Percentiles rank a stretch among this genome's conserved stretches.
Conservation (phyloP, 2,888 invertebrate genomes). For the Rhodophaea formosa region DNA sequence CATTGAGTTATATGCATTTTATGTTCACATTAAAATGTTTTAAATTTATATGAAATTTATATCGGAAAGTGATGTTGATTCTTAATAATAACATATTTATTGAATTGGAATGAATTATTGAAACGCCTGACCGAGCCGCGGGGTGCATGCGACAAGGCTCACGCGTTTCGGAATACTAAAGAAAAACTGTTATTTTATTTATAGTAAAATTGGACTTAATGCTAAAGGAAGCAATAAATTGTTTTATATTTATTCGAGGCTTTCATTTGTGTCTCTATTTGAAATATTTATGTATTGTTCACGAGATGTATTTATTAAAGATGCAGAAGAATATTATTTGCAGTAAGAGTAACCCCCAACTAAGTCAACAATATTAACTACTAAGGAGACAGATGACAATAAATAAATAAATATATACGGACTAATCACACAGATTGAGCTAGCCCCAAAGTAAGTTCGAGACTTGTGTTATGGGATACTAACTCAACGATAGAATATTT, state of each 20-base stretch:
- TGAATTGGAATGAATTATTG: slow-evolving; percentile 23
- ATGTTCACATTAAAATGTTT: not conserved
- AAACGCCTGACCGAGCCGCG: slow-evolving; percentile 53
- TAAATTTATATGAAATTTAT: not conserved
- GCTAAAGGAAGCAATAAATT: slow-evolving; percentile 71
- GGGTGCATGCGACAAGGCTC: slow-evolving; percentile 51
- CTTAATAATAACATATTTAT: slow-evolving; percentile 1
- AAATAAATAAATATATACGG: too few relatives aligned
- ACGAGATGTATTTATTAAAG: too few relatives aligned
- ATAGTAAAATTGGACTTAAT: slow-evolving; percentile 34
- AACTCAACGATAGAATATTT: too few relatives aligned
- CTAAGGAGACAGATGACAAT: not conserved
- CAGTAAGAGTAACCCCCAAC: too few relatives aligned
- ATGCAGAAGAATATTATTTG: too few relatives aligned
- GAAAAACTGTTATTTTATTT: slow-evolving; percentile 22
- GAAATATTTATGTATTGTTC: too few relatives aligned
- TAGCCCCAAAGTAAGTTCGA: too few relatives aligned
- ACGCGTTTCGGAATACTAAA: slow-evolving; percentile 42
- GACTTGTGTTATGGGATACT: too few relatives aligned
- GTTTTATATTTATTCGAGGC: slow-evolving; percentile 49
- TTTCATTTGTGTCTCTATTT: slow-evolving; percentile 30
- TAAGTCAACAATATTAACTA: too few relatives aligned
- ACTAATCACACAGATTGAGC: too few relatives aligned
- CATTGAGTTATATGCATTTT: not conserved
- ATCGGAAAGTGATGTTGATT: not conserved